Evolutionary conservation across 2,888 invertebrate species (phyloP), one percentile per base, ranked within the genome.

Genomic region (Drosophila birchii): DNA sequence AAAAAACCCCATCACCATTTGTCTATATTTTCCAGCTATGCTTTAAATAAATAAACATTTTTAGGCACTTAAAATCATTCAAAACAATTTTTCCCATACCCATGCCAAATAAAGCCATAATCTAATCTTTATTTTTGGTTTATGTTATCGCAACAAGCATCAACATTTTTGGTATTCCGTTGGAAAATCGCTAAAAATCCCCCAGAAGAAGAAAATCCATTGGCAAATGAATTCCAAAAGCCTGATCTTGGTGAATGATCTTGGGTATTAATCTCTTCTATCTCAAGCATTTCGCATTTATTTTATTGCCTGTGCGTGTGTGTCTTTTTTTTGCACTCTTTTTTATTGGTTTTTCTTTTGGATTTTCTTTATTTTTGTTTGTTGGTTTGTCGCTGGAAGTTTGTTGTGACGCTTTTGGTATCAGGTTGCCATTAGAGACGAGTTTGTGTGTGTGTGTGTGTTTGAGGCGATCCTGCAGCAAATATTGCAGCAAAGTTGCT

Each of bases 381-480:
- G 67, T 68, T 51, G 56, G 79, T 55, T 63, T 53, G 54, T 41
- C 34, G 59, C 58, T 75, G 66, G 63, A 55, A 66, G 69, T 75
- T 85, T 86, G 79, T 77, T 84, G 81, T 78, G 82, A 81, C 82
- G 83, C 75, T 81, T 84, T 84, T 81, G 87, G 87, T 85, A 87
- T 84, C 87, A 85, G 79, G 87, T 84, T 87, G 87, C 87, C 76
- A 67, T 56, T 68, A 49, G 56, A 36, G 83, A 29, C 29, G 78
- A 79, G 78, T 77, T 69, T 58, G 58, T 49, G 29, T 53, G 55
- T 69, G 60, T 62, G 53, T 68, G 55, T 75, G 71, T 67, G 57
- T 45, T 16, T 51, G 34, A 34, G 38, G 34, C 71, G 78, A 80
- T 85, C 84, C 84, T 85, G 84, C 85, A 75, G 49, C 75, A 66